Evolutionary conservation across 2,797 vertebrate species (phyloP).

Genomic region (Sylvia borin): DNA sequence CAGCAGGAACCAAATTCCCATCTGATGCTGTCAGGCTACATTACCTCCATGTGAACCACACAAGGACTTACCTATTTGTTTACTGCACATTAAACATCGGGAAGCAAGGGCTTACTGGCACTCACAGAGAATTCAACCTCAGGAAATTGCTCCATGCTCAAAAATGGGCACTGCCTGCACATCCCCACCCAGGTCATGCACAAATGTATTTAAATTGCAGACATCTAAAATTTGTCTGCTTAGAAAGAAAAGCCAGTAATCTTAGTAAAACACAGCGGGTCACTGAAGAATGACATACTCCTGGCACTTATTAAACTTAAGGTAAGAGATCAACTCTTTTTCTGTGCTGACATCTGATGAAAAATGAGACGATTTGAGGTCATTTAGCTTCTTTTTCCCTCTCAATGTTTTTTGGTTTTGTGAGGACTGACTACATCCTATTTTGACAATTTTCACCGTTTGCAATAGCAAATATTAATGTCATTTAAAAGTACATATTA

Average conservation of each 20-base stretch:
- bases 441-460: neutral
- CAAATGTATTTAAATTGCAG: neutral
- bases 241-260: neutral
- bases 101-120: neutral
- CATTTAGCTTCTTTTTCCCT: neutral
- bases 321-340: neutral
- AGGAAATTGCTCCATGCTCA: neutral
- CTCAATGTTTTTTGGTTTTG: neutral
- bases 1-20: neutral
- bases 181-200: neutral
- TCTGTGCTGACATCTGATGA: neutral
- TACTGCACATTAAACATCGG: neutral
- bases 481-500: neutral
- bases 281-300: neutral
- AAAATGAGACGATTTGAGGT: neutral
- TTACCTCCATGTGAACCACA: neutral
- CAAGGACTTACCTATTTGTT: neutral
- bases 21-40: neutral
- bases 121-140: neutral
- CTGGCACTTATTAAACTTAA: neutral
- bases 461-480: neutral
- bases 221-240: neutral
- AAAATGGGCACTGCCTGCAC: neutral
- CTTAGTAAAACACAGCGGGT: neutral
- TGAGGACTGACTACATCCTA: neutral